Evolutionary conservation across 2,113 vertebrate genomes (phyloP).

Genomic region (crab-eating macaque (Macaca fascicularis)): DNA sequence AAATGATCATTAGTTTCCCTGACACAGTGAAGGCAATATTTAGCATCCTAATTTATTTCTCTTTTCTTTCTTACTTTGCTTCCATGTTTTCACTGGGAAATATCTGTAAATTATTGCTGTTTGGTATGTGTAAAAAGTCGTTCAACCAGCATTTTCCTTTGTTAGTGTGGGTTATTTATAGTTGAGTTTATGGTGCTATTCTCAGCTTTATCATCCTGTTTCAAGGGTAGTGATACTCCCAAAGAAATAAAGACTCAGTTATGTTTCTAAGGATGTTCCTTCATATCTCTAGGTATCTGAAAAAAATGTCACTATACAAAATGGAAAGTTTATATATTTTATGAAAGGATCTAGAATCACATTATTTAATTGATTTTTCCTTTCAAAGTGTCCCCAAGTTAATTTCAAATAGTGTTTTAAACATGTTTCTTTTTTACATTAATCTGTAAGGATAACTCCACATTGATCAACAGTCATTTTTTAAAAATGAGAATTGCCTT

Average conservation of each 20-base stretch:
- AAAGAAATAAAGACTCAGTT: background rate
- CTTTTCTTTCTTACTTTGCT: background rate
- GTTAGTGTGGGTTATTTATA: background rate
- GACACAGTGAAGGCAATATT: conserved; percentile 11
- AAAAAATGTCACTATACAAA: background rate
- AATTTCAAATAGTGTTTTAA: conserved; percentile 2
- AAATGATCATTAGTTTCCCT: background rate
- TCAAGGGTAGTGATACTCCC: background rate
- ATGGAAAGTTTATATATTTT: background rate
- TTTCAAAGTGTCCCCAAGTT: conserved; percentile 7
- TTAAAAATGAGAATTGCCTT: background rate
- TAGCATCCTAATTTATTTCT: background rate
- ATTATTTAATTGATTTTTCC: conserved; percentile 7
- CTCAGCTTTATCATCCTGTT: background rate
- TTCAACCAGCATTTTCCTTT: background rate
- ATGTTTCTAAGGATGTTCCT: background rate
- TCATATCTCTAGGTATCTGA: background rate
- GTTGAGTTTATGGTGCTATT: background rate
- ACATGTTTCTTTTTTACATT: background rate
- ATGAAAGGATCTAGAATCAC: background rate
- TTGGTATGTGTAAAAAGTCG: background rate
- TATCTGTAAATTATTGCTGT: background rate
- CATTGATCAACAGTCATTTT: background rate
- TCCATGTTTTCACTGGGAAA: background rate
- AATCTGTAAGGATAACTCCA: background rate